Base-by-base conservation (phyloP, 1,140 invertebrate species). In the Bacillus rossius region DNA sequence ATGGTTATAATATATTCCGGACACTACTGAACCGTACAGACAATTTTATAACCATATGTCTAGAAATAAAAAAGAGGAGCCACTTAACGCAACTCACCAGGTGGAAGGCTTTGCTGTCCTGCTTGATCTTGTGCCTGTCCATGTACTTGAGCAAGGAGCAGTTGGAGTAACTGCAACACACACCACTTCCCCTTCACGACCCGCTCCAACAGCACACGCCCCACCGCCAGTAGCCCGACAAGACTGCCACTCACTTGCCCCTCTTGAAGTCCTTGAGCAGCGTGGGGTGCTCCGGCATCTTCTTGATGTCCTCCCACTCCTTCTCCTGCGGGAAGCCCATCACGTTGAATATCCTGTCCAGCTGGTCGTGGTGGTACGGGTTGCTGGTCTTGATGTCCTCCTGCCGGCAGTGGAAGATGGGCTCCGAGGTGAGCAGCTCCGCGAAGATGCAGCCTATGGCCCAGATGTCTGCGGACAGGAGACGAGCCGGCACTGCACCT, bases 391-490 rank as follows among this genome's bases (percentile, higher is more conserved):
- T 99, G 57, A 99, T 99, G 73, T 99, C 97, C 78, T 99, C 98
- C 80, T 99, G 97, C 42, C 96, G 85, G 79, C 98, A 99, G 72
- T 99, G 96, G 74, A 99, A 99, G 72, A 99, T 99, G 19, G 98
- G 98, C 77, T 99, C 98, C 1, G 95, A 98, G 8, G 94, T 97
- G 55, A 98, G 76, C 10, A 98, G 73, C 73, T 98, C 95, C 13
- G 95, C 95, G 83, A 99, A 99, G 73, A 99, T 99, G 76, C 98
- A 99, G 10, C 98, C 98, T 74, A 99, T 99, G 1, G 98, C 98
- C 98, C 98, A 99, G 64, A 99, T 99, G 81, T 99, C 97, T 91
- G 66, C 55, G 79, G 77, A 67, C 64, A 29, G 16, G 42, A 16
- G n/a, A n/a, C 43, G 5, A 3, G 4, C 13, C 43, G 13, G 43